These are phyloP conservation scores for Caloenas nicobarica DNA, from an alignment of 2,113 vertebrate genomes.

Conservation along the genomic window DNA sequence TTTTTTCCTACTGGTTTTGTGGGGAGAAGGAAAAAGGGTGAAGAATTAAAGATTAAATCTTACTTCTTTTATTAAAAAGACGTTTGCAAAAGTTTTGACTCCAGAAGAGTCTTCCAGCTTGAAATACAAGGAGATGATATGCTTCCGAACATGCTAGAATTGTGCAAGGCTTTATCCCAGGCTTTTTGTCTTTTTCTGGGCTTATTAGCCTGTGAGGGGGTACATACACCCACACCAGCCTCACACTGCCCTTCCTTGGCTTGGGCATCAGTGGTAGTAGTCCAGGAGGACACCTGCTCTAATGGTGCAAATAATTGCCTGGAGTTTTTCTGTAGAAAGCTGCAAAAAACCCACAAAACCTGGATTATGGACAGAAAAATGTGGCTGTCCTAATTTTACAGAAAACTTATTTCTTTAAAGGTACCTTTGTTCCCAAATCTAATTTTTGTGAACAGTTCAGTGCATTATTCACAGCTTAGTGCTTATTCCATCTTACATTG, in stretches of 20 bases:
- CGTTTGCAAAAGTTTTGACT: neutral
- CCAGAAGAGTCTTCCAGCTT: neutral
- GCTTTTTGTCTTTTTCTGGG: neutral
- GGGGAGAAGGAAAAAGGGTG: neutral
- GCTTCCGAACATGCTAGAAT: neutral
- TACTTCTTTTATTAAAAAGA: neutral
- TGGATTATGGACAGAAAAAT: neutral
- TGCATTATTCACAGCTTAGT: neutral
- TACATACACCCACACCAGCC: accelerated
- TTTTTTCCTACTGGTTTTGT: neutral
- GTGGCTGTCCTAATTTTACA: neutral
- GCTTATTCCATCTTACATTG: neutral
- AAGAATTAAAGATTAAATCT: neutral
- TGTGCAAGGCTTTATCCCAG: neutral
- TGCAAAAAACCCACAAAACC: neutral
- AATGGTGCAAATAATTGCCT: neutral
- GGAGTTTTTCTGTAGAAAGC: neutral
- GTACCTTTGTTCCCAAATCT: neutral
- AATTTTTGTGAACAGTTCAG: neutral
- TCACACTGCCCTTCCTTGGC: neutral
- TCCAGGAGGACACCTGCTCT: neutral
- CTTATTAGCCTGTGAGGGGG: neutral
- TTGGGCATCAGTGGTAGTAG: neutral
- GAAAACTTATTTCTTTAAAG: neutral
- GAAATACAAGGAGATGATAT: neutral